Base-by-base conservation (phyloP, 2,797 vertebrate species). In the Hemibagrus guttatus region DNA sequence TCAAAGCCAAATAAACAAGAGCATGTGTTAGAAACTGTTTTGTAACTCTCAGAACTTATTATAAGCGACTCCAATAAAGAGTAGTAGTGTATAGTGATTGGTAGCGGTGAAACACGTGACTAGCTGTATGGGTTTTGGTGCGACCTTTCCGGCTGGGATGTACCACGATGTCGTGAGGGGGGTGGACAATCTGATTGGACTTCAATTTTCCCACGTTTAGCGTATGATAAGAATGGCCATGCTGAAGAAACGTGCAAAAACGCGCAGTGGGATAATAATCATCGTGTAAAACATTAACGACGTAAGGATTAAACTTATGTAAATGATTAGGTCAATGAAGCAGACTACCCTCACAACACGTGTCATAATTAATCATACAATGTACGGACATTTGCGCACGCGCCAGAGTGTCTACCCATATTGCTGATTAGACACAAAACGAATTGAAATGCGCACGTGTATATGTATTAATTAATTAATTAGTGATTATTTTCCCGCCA, bases 151-250 rank as follows among this genome's bases (percentile, higher is more conserved):
- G 83, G 23, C 71, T 78, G 81, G 56, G 52, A 49, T 39, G 52
- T 46, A 72, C 75, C 63, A 19, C 23, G 19, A 19, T 1, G 19
- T 54, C 12, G 71, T 58, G 26, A 54, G 39, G 54, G 12, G 21
- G 23, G 58, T 31, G n/a, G 3, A 2, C 1, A 28, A 64, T 64
- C 35, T 59, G 69, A 88, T 89, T 86, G 85, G 79, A 19, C 26
- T 0, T n/a, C 17, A 42, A 6, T 21, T 66, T 28, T 54, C 69
- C 42, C 89, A 89, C 83, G 85, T 61, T 89, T 66, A 35, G 6
- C 56, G 35, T 16, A 80, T 12, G 49, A 23, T 46, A 58, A 58
- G 11, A 31, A 7, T 23, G 49, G 6, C 39, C 28, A 14, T 4
- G 23, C 72, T n/a, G 26, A 52, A 6, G 21, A 26, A 54, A 54